Conservation (phyloP, 2,797 vertebrate genomes). For the Epinephelus awoara region DNA sequence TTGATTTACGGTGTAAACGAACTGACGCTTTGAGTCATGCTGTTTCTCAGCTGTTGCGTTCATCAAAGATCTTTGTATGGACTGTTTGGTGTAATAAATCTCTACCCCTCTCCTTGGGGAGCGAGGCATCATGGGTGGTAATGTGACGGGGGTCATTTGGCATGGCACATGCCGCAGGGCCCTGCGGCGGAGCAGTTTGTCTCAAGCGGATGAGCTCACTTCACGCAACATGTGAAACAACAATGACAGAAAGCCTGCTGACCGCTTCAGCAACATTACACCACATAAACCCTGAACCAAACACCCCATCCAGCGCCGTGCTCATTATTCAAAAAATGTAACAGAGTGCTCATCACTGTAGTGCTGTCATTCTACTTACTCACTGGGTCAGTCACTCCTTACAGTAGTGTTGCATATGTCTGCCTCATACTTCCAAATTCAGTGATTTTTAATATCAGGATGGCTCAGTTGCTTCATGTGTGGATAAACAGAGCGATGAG, state of each 20-base stretch:
- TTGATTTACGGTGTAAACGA: slow-evolving; percentile 42
- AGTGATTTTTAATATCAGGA: slow-evolving; percentile 3
- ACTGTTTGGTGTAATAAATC: slow-evolving; percentile 61
- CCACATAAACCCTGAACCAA: slow-evolving; percentile 13
- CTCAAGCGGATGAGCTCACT: slow-evolving; percentile 42
- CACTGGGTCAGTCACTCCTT: neutral
- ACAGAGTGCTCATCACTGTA: slow-evolving; percentile 6
- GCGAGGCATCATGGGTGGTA: slow-evolving; percentile 60
- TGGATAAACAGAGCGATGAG: slow-evolving; percentile 16
- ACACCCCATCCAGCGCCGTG: slow-evolving; percentile 26
- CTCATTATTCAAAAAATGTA: slow-evolving; percentile 5
- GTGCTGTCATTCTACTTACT: neutral
- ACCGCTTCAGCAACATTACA: slow-evolving; percentile 21
- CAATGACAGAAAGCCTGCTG: slow-evolving; percentile 28
- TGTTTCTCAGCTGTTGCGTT: slow-evolving; percentile 57
- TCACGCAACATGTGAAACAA: slow-evolving; percentile 56
- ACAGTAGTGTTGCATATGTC: neutral
- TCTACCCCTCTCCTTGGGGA: slow-evolving; percentile 30
- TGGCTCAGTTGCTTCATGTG: slow-evolving; percentile 1
- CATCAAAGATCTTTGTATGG: slow-evolving; percentile 46
- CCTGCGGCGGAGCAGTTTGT: slow-evolving; percentile 21
- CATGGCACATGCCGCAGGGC: slow-evolving; percentile 10
- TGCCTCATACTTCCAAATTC: neutral
- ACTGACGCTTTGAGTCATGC: slow-evolving; percentile 23
- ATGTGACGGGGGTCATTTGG: slow-evolving; percentile 65